phyloP scores from a whole-genome alignment of 2,797 vertebrate genomes.

The Liasis olivaceus region DNA sequence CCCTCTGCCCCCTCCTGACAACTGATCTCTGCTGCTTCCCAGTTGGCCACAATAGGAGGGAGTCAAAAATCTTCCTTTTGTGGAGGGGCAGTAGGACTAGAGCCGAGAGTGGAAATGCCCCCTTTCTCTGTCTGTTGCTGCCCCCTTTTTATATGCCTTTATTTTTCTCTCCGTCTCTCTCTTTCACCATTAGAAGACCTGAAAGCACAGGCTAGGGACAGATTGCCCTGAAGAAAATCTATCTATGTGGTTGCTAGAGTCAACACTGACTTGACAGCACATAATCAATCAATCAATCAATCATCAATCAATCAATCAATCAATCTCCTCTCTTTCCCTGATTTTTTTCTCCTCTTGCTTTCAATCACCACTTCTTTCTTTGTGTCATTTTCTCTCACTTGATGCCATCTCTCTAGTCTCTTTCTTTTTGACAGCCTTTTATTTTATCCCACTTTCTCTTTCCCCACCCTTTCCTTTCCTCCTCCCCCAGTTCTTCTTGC shows the following conservation, averaged over 20 bases:
- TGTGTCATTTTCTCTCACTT: neutral
- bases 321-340: neutral
- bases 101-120: neutral
- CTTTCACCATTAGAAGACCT: neutral
- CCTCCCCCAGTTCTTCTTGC: neutral
- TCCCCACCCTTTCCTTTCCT: rapidly evolving
- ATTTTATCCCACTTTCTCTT: too few species aligned
- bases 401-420: neutral
- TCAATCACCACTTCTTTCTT: neutral
- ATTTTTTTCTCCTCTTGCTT: neutral
- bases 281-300: neutral
- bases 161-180: neutral
- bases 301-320: neutral
- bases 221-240: neutral
- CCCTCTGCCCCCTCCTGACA: too few species aligned
- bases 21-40: neutral
- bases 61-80: neutral
- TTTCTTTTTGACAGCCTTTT: neutral
- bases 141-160: neutral
- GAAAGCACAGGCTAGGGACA: neutral
- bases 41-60: too few species aligned
- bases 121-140: neutral
- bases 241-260: neutral
- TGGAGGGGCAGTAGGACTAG: neutral
- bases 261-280: neutral